Conservation (phyloP, 2,113 vertebrate species). For the Orthonyx spaldingii region DNA sequence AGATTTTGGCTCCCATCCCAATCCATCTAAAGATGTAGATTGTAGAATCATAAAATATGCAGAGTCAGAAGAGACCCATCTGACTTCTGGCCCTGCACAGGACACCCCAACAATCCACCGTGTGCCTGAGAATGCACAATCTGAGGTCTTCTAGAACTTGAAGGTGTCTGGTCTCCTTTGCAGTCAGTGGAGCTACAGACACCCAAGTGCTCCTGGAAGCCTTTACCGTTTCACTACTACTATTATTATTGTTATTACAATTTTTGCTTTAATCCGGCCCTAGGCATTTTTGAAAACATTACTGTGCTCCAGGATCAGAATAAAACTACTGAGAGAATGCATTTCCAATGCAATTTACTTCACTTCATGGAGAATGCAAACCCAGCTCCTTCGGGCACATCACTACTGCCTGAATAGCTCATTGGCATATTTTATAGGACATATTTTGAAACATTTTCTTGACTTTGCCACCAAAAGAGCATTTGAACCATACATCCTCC, state of each 20-base stretch:
- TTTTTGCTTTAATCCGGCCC: background rate
- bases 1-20: background rate
- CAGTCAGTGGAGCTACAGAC: background rate
- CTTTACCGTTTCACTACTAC: background rate
- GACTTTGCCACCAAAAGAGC: slow-evolving; percentile 70
- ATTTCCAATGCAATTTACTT: slow-evolving; percentile 25
- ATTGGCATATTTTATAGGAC: slow-evolving; percentile 43
- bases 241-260: background rate
- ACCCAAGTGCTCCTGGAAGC: background rate
- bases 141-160: background rate
- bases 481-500: slow-evolving; percentile 64
- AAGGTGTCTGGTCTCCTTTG: background rate
- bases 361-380: slow-evolving; percentile 60
- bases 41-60: background rate
- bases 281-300: background rate
- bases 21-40: background rate
- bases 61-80: background rate
- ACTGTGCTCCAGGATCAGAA: background rate
- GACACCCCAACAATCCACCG: background rate
- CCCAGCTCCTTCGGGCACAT: slow-evolving; percentile 50
- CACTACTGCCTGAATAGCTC: slow-evolving; percentile 53
- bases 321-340: background rate
- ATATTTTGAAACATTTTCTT: slow-evolving; percentile 45
- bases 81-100: background rate
- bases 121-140: background rate